Evolutionary conservation across 35 echinoderm and acorn worm species (phyloP), one percentile per base, ranked within the genome.

Genomic region (Amphiura filiformis): DNA sequence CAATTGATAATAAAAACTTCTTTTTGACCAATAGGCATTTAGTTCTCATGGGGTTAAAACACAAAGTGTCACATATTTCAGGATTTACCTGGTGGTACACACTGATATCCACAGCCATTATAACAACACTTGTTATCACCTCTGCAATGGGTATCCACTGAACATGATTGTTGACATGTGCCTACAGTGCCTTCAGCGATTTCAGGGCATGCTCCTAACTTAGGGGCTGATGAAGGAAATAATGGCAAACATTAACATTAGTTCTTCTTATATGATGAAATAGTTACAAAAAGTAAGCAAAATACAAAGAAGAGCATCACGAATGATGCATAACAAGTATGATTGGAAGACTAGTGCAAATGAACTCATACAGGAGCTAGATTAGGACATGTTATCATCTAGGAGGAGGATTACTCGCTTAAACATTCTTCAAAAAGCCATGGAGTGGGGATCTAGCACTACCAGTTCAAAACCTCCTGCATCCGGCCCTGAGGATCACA

Each of bases 101-200:
- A 93, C 26, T 80, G 44, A 34, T 78, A 47, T 40, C 92, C 92
- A 81, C 92, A 93, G 37, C 92, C 92, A 81, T 93, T 93, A 81
- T 70, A 84, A 77, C 92, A 93, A 40, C 92, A 93, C 65, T 93
- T 93, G 52, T 89, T 34, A 0, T 93, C 92, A 39, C 81, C 80
- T 1, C n/a, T 17, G 36, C 92, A 77, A 5, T 77, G 9, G 76
- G 7, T 5, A 77, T 77, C 76, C 28, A 30, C 7, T 12, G 26
- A 9, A n/a, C 76, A 77, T 28, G 7, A 5, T 28, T 77, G 5
- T 9, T 9, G 9, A 77, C 76, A 77, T 35, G 34, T 12, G 7
- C 76, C 76, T 12, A 35, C 76, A 9, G 7, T 7, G 76, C 76
- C 76, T 35, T 77, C 9, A 12, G 9, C n/a, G 28, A 77, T 30